Percentiles rank a stretch among this genome's conserved stretches.
These are phyloP conservation scores for Nowickia ferox DNA, from an alignment of 2,888 invertebrate species.

Conservation along the genomic window DNA sequence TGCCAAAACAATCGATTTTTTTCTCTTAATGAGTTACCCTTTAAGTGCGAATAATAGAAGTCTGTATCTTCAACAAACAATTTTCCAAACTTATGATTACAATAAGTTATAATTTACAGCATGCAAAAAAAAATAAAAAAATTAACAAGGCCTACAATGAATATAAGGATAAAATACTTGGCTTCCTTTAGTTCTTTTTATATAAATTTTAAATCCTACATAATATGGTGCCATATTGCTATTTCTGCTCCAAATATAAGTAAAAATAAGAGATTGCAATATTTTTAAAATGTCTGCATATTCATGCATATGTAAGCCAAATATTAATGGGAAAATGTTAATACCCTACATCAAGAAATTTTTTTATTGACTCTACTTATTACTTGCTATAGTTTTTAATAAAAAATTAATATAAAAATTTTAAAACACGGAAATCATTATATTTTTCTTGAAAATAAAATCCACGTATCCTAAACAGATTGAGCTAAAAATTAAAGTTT, in stretches of 20 bases:
- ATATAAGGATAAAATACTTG: slow-evolving; percentile 40
- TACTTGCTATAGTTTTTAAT: too few relatives aligned
- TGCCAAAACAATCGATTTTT: too few relatives aligned
- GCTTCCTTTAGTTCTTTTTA: slow-evolving; percentile 19
- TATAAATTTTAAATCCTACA: slow-evolving; percentile 56
- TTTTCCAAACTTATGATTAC: slow-evolving; percentile 51
- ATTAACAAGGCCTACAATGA: slow-evolving; percentile 57
- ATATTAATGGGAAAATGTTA: slow-evolving; percentile 13
- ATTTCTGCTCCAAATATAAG: slow-evolving; percentile 47
- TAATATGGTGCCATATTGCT: slow-evolving; percentile 64
- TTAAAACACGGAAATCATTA: too few relatives aligned
- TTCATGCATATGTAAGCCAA: background rate
- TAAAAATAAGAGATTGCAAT: slow-evolving; percentile 32
- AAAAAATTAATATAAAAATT: too few relatives aligned
- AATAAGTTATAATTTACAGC: slow-evolving; percentile 62
- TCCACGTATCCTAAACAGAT: too few relatives aligned
- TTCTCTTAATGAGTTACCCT: background rate
- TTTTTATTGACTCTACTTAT: background rate
- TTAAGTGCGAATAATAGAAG: background rate
- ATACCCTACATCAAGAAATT: slow-evolving; percentile 14
- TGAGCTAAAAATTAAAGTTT: too few relatives aligned
- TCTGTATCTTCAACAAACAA: slow-evolving; percentile 16
- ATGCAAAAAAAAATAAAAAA: slow-evolving; percentile 26
- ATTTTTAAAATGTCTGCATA: background rate
- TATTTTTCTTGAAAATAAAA: too few relatives aligned